phyloP scores from a whole-genome alignment of 2,888 invertebrate genomes.

The Eupsilia transversa region DNA sequence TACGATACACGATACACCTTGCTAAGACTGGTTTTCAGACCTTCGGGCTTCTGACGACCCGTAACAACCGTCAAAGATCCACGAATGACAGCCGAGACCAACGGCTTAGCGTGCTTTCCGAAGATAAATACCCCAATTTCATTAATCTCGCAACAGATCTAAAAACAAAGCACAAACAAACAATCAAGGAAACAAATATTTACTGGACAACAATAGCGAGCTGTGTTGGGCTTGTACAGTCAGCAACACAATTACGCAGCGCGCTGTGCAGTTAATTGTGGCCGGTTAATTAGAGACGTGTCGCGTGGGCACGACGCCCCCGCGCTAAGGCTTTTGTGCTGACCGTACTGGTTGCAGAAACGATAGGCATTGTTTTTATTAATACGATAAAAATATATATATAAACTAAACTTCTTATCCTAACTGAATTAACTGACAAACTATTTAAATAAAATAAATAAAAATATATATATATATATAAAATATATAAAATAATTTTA shows the following conservation, averaged over 20 bases:
- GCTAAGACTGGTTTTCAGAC: no score
- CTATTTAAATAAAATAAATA: no score
- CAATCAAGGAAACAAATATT: conserved; percentile 61
- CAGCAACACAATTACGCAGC: conserved; percentile 78
- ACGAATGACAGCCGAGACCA: no score
- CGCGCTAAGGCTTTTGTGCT: conserved; percentile 67
- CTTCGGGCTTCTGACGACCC: no score
- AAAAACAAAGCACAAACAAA: conserved; percentile 36
- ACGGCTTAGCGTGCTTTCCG: no score
- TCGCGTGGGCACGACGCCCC: conserved; percentile 84
- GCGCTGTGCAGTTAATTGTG: conserved; percentile 82
- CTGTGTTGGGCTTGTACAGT: conserved; percentile 72
- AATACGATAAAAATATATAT: no score
- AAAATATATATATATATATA: no score
- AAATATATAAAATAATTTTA: no score
- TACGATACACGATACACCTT: no score
- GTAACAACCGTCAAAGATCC: no score
- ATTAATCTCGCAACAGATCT: neutral
- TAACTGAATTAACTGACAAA: no score
- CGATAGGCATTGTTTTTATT: neutral
- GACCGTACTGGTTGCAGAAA: conserved; percentile 59
- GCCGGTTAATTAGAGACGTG: conserved; percentile 85
- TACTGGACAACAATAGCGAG: conserved; percentile 54
- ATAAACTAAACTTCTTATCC: no score
- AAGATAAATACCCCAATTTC: neutral